These are phyloP conservation scores for Frankliniella intonsa DNA, from an alignment of 2,888 invertebrate species.

Conservation along the genomic window DNA sequence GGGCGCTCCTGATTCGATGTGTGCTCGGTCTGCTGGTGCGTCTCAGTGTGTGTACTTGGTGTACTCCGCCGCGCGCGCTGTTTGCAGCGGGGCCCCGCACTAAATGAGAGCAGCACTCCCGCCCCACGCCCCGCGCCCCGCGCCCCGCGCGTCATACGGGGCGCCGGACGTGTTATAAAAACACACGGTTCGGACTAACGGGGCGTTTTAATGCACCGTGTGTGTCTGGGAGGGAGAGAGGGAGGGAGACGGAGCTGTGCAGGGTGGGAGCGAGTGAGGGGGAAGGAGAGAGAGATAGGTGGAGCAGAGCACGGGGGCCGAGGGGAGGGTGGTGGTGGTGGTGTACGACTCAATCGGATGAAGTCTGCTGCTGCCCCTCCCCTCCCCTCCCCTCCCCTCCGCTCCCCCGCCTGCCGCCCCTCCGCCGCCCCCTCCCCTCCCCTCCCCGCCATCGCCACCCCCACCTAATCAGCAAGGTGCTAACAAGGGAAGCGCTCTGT, in stretches of 20 bases:
- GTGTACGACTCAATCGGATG: slow-evolving; percentile 6
- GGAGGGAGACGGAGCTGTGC: too few species aligned
- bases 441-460: background rate
- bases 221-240: too few species aligned
- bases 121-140: background rate
- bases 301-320: too few species aligned
- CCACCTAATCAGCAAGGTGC: slow-evolving; percentile 26
- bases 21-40: slow-evolving; percentile 12
- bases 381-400: background rate
- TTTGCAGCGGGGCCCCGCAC: too few species aligned
- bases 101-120: background rate
- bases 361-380: background rate
- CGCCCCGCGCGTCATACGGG: background rate
- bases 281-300: too few species aligned
- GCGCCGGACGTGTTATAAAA: background rate
- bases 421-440: background rate
- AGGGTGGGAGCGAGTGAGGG: too few species aligned
- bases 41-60: background rate
- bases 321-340: too few species aligned
- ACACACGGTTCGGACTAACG: too few species aligned
- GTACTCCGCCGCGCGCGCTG: background rate
- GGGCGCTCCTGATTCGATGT: background rate
- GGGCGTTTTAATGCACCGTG: too few species aligned
- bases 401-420: background rate
- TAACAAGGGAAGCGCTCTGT: slow-evolving; percentile 22